These are phyloP conservation scores for Drosophila siamana DNA, from an alignment of 2,888 invertebrate species.

Conservation along the genomic window DNA sequence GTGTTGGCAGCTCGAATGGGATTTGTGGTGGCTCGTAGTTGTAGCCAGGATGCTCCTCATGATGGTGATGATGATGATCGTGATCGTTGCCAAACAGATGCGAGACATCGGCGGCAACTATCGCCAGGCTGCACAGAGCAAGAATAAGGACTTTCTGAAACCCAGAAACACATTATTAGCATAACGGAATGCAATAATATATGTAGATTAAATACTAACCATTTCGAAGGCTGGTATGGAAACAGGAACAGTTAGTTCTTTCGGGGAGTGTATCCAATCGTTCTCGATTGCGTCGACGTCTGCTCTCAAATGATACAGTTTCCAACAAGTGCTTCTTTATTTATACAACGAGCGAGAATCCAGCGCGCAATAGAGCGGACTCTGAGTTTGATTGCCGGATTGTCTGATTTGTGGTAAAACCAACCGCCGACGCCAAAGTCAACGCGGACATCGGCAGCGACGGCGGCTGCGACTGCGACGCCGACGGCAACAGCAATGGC, in stretches of 20 bases:
- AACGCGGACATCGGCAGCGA: slow-evolving; percentile 13
- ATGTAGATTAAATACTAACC: slow-evolving; percentile 45
- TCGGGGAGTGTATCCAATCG: slow-evolving; percentile 31
- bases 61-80: slow-evolving; percentile 51
- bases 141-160: slow-evolving; percentile 72
- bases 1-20: slow-evolving; percentile 65
- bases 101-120: slow-evolving; percentile 79
- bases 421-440: slow-evolving; percentile 21
- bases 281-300: slow-evolving; percentile 56
- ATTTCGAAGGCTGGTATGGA: slow-evolving; percentile 36
- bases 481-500: slow-evolving; percentile 8
- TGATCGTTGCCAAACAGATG: slow-evolving; percentile 71
- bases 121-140: slow-evolving; percentile 57
- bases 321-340: slow-evolving; percentile 73
- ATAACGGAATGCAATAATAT: not conserved
- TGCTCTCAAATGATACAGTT: slow-evolving; percentile 72
- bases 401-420: slow-evolving; percentile 31
- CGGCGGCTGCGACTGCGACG: slow-evolving; percentile 18
- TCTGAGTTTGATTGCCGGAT: slow-evolving; percentile 30
- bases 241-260: slow-evolving; percentile 11
- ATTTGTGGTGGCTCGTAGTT: slow-evolving; percentile 59
- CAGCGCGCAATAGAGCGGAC: slow-evolving; percentile 17
- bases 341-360: slow-evolving; percentile 67
- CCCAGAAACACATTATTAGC: not conserved
- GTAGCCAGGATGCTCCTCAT: slow-evolving; percentile 72